phyloP scores from a whole-genome alignment of 2,113 vertebrate genomes.

The Castor canadensis region DNA sequence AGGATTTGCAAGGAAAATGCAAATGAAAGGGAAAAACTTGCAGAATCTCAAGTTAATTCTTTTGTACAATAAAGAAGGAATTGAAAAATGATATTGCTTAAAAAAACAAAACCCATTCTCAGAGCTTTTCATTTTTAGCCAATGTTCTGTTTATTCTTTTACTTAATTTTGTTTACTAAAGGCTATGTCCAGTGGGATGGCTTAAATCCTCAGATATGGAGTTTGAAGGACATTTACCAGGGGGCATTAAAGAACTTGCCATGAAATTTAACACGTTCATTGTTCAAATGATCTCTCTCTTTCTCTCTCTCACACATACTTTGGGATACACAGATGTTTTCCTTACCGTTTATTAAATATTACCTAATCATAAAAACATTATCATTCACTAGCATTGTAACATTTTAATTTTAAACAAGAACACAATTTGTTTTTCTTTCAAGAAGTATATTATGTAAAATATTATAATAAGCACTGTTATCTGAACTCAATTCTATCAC shows the following conservation, averaged over 20 bases:
- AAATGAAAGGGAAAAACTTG: neutral
- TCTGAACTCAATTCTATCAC: neutral
- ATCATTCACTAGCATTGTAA: neutral
- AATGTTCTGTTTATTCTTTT: neutral
- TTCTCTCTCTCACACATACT: neutral
- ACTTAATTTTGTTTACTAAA: slow-evolving; percentile 3
- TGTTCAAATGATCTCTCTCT: neutral
- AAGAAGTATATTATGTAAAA: neutral
- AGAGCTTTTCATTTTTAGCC: neutral
- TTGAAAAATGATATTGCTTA: neutral
- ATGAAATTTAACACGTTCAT: neutral
- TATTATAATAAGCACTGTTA: neutral
- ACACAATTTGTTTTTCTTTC: neutral
- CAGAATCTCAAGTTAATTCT: neutral
- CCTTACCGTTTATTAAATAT: neutral
- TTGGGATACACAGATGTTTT: neutral
- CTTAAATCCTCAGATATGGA: neutral
- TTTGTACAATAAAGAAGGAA: neutral
- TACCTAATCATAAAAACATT: neutral
- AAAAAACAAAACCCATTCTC: neutral
- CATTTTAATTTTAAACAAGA: neutral
- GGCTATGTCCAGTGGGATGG: neutral
- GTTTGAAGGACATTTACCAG: neutral
- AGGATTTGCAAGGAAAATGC: neutral
- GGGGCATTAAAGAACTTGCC: neutral